Conservation (phyloP, 2,888 invertebrate genomes). For the Melieria crassipennis region DNA sequence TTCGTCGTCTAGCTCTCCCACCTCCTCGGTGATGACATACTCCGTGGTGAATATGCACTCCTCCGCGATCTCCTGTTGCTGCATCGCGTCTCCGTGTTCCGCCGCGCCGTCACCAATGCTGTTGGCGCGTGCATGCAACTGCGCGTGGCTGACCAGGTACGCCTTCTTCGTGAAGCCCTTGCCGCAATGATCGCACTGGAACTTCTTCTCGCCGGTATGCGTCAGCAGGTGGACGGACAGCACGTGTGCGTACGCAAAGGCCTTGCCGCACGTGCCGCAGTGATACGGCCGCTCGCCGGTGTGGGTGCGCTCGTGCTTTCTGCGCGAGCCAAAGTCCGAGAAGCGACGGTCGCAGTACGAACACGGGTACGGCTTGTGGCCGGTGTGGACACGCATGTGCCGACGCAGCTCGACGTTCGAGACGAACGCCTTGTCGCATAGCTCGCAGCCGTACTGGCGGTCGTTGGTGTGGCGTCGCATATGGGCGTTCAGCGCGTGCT, state of each 20-base stretch:
- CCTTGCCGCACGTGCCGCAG: slow-evolving; percentile 60
- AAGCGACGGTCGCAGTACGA: slow-evolving; percentile 62
- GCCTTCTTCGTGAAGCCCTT: slow-evolving; percentile 64
- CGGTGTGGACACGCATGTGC: slow-evolving; percentile 65
- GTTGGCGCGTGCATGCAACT: slow-evolving; percentile 49
- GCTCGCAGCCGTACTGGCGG: slow-evolving; percentile 60
- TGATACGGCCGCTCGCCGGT: slow-evolving; percentile 63
- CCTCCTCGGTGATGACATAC: slow-evolving; percentile 41
- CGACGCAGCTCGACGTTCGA: slow-evolving; percentile 64
- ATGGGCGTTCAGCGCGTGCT: slow-evolving; percentile 63
- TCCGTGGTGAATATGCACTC: slow-evolving; percentile 56
- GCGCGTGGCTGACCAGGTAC: slow-evolving; percentile 58
- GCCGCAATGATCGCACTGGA: slow-evolving; percentile 59
- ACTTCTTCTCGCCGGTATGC: slow-evolving; percentile 64
- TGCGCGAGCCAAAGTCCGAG: slow-evolving; percentile 65
- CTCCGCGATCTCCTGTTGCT: slow-evolving; percentile 40
- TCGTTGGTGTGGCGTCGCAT: slow-evolving; percentile 65
- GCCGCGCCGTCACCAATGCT: slow-evolving; percentile 1
- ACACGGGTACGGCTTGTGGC: slow-evolving; percentile 64
- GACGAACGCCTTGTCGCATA: slow-evolving; percentile 64
- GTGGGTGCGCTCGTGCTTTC: slow-evolving; percentile 65
- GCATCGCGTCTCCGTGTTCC: not conserved
- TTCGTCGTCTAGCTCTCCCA: slow-evolving; percentile 43
- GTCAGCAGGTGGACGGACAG: slow-evolving; percentile 60
- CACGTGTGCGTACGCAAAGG: slow-evolving; percentile 64